Evolutionary conservation across 2,113 vertebrate genomes (phyloP).

Genomic region (Psittacula cyanocephala): DNA sequence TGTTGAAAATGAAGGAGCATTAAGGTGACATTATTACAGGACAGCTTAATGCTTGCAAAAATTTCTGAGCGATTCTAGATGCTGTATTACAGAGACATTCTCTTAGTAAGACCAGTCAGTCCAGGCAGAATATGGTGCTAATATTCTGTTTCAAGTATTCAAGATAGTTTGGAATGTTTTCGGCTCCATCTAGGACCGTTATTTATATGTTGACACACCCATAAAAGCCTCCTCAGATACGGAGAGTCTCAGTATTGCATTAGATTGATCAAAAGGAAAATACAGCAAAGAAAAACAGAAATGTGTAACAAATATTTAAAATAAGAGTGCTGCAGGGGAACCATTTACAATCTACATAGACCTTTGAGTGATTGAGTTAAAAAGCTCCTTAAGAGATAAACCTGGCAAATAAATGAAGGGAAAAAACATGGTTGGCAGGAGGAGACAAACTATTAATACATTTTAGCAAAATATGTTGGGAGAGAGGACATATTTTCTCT

Average conservation of each 20-base stretch:
- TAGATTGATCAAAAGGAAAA: not conserved
- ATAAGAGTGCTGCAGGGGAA: not conserved
- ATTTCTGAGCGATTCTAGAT: not conserved
- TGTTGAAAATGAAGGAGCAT: not conserved
- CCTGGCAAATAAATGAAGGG: not conserved
- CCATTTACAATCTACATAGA: not conserved
- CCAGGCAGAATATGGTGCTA: not conserved
- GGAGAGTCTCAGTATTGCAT: not conserved
- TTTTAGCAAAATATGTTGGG: not conserved
- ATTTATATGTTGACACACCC: not conserved
- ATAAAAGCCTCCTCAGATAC: not conserved
- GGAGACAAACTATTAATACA: constrained; percentile 3
- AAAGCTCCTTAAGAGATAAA: not conserved
- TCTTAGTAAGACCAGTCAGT: not conserved
- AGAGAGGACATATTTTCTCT: not conserved
- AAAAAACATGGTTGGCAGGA: not conserved
- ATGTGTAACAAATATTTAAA: not conserved
- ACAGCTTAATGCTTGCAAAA: not conserved
- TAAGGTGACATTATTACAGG: not conserved
- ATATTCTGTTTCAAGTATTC: not conserved
- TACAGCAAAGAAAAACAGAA: not conserved
- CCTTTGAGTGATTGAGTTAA: not conserved
- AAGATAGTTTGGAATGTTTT: not conserved
- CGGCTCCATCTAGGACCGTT: not conserved
- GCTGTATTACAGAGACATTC: not conserved